A percentile compares a stretch with the other conserved stretches of the same genome.
phyloP scores from a whole-genome alignment of 2,113 vertebrate species.

The Tilapia sparmanii region DNA sequence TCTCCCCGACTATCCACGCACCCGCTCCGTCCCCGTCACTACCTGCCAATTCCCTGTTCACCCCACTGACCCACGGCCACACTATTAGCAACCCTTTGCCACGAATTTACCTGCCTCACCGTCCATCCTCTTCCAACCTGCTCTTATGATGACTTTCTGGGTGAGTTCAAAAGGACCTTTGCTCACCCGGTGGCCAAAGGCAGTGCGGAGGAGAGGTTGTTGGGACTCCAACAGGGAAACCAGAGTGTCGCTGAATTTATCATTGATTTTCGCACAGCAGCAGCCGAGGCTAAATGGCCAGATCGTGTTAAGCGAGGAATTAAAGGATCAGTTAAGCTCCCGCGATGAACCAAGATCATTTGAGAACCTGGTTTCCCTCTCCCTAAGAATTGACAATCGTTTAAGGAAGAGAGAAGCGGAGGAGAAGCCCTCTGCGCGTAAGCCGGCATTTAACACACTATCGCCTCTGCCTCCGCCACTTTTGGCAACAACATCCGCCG shows the following conservation, averaged over 20 bases:
- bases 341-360: rapidly evolving
- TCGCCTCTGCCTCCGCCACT: neutral
- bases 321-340: neutral
- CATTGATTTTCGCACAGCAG: neutral
- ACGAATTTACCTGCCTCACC: neutral
- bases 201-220: neutral
- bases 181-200: neutral
- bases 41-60: too few relatives aligned
- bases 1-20: too few relatives aligned
- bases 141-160: neutral
- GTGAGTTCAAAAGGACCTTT: neutral
- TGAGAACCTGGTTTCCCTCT: neutral
- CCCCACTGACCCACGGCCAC: too few relatives aligned
- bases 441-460: neutral
- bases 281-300: neutral
- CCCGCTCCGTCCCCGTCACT: too few relatives aligned
- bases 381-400: neutral
- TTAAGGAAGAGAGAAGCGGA: neutral
- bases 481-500: neutral
- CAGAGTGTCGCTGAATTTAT: neutral
- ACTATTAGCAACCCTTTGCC: too few relatives aligned
- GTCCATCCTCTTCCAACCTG: neutral
- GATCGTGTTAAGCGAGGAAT: neutral
- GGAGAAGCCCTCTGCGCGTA: neutral
- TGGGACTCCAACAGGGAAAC: neutral